These are phyloP conservation scores for Leptoclinus maculatus DNA, from an alignment of 2,797 vertebrate genomes.

Conservation along the genomic window DNA sequence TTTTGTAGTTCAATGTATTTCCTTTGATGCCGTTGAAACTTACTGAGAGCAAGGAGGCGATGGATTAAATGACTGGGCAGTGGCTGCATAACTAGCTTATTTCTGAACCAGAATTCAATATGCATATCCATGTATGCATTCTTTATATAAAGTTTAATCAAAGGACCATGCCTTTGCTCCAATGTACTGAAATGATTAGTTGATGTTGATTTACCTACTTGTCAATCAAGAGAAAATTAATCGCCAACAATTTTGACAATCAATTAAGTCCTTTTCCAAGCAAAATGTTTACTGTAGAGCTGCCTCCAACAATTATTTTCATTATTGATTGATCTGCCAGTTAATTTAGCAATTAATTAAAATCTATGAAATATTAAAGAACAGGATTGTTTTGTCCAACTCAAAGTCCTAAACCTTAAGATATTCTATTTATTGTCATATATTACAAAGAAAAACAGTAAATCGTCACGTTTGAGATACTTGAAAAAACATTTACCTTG, in stretches of 20 bases:
- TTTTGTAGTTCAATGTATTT: constrained; percentile 7
- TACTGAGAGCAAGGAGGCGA: background rate
- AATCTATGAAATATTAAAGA: background rate
- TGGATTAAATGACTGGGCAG: background rate
- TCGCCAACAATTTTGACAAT: background rate
- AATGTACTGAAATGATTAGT: background rate
- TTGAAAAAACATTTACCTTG: background rate
- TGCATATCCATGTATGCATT: background rate
- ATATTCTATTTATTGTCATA: background rate
- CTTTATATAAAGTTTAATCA: background rate
- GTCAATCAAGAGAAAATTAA: background rate
- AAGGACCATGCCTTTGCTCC: background rate
- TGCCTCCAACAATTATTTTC: background rate
- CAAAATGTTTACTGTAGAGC: background rate
- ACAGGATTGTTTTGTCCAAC: background rate
- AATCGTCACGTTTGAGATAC: background rate
- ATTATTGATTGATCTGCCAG: background rate
- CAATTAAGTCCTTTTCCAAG: background rate
- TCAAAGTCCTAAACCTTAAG: background rate
- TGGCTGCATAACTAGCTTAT: background rate
- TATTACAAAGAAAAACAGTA: background rate
- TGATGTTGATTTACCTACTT: background rate
- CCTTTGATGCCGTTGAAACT: background rate
- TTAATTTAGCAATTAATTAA: background rate
- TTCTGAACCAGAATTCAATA: background rate